phyloP scores from a whole-genome alignment of 30 jellyfish, hydroid and myxozoan species.

The Haliclystus octoradiatus region DNA sequence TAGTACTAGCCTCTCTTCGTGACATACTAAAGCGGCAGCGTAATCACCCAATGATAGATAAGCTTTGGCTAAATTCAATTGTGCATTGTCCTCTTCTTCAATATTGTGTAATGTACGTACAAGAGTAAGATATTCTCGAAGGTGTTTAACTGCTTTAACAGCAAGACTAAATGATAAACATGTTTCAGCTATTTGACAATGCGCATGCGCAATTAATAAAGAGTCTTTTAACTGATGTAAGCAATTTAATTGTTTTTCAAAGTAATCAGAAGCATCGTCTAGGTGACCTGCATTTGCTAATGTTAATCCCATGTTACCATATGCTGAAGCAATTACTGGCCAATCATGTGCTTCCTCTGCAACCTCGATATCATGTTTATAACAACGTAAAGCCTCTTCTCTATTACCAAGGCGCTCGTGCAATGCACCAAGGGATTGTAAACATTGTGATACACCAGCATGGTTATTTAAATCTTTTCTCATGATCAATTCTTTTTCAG shows the following conservation, averaged over 20 bases:
- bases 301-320: constrained; percentile 16
- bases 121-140: constrained; percentile 27
- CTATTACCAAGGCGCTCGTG: constrained; percentile 38
- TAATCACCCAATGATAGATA: constrained; percentile 36
- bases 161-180: constrained; percentile 19
- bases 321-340: constrained; percentile 29
- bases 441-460: constrained; percentile 32
- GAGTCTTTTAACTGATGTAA: constrained; percentile 1
- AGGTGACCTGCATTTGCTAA: constrained; percentile 19
- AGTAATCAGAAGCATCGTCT: constrained; percentile 31
- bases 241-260: constrained; percentile 29
- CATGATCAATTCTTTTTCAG: constrained; percentile 29
- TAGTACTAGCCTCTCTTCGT: constrained; percentile 77
- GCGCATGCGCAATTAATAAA: constrained; percentile 34
- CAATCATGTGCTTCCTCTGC: constrained; percentile 21
- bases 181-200: constrained; percentile 57
- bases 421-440: constrained; percentile 41
- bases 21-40: constrained; percentile 70
- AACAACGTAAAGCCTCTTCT: constrained; percentile 57
- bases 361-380: constrained; percentile 44
- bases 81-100: constrained; percentile 59
- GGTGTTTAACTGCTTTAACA: constrained; percentile 43
- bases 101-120: constrained; percentile 25
- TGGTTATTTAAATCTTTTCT: constrained; percentile 23
- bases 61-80: constrained; percentile 26